Evolutionary conservation across 2,797 vertebrate species (phyloP), one percentile per base, ranked within the genome.

Genomic region (Otus scops): DNA sequence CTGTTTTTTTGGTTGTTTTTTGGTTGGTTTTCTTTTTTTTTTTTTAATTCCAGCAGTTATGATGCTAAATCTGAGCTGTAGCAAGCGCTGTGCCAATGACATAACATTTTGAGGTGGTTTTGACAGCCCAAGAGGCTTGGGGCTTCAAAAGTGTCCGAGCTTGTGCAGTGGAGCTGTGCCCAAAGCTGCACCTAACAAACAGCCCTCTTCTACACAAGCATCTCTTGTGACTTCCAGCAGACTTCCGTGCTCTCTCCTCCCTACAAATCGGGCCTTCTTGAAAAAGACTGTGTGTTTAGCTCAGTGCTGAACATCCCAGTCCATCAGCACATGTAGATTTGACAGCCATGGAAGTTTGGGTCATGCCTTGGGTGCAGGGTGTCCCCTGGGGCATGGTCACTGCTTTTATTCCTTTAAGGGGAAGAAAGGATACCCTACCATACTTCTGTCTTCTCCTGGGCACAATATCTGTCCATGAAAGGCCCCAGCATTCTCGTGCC

Each of bases 181-280:
- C 16, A 21, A 34, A 70, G 21, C 45, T 86, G 57, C 23, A 27
- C 11, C 27, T 60, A 26, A 19, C 5, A 19, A 88, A 27, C n/a
- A 90, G 45, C 36, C 20, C 20, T 64, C n/a, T 68, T 76, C 54
- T 43, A 21, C 56, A 47, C 20, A 48, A 34, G 53, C 34, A 30
- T 8, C 7, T 12, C 45, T 57, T 45, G 23, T 71, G 41, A 21
- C 75, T 91, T 92, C 28, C 53, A 61, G 32, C 53, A 81, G 32
- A 32, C 41, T 43, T 1, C 0, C 0, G 1, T 2, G 3, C 28
- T 61, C 24, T 79, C 50, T 73, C 2, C 5, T 43, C 27, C 1
- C 36, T 85, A 27, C 20, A 24, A 3, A 21, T 32, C 19, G 7
- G 18, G 1, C 11, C 19, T 71, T 61, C 18, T 28, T 50, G 41